Percentiles rank a stretch among this genome's conserved stretches.
These are phyloP conservation scores for Vulpes lagopus DNA, from an alignment of 2,113 vertebrate genomes.

Conservation along the genomic window DNA sequence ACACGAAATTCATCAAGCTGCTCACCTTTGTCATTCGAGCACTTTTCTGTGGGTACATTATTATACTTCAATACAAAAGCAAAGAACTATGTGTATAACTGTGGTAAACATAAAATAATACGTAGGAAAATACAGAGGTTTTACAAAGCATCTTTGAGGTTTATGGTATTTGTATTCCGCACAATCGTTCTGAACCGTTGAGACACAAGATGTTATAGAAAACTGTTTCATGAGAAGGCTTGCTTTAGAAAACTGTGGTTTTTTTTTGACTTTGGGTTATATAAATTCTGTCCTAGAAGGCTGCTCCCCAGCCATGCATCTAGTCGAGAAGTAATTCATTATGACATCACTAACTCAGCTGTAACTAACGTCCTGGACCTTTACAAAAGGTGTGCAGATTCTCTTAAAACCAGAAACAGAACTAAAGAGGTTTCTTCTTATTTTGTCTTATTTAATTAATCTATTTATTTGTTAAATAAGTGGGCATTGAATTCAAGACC, in stretches of 20 bases:
- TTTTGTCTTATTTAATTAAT: background rate
- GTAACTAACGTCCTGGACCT: background rate
- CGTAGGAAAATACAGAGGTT: background rate
- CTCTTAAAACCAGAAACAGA: background rate
- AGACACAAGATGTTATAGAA: background rate
- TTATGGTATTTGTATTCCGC: too few species aligned
- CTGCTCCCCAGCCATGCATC: background rate
- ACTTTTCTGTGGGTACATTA: background rate
- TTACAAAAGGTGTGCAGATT: background rate
- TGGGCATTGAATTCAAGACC: background rate
- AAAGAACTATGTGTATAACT: background rate
- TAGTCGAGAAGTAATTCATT: background rate
- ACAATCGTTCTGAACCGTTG: background rate
- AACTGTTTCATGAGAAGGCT: background rate
- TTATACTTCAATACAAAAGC: background rate
- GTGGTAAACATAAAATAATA: background rate
- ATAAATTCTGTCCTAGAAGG: background rate
- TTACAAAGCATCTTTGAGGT: background rate
- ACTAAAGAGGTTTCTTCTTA: background rate
- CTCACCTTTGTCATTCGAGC: background rate
- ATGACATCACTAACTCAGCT: background rate
- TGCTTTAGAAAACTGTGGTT: background rate
- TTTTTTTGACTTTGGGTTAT: background rate
- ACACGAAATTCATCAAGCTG: background rate
- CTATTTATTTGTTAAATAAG: background rate